Evolutionary conservation across 2,797 vertebrate genomes (phyloP), one percentile per base, ranked within the genome.

Genomic region (Pangasius djambal): DNA sequence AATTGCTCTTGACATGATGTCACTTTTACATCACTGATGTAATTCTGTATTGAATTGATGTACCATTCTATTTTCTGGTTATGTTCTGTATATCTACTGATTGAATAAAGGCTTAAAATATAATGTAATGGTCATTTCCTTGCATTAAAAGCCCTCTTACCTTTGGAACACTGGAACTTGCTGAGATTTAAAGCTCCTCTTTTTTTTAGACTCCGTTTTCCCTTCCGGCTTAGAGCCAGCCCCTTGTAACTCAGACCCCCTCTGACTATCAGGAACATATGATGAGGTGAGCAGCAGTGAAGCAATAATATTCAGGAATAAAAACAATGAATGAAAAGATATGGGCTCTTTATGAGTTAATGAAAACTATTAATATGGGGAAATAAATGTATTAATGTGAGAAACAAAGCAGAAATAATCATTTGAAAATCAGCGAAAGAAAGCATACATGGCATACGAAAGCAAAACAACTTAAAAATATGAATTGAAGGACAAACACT

Each of bases 151-250:
- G 87, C 87, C 50, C 89, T 94, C 98, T 99, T 98, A 99, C 98
- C 98, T 99, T 96, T 96, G 96, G 0, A 94, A 96, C 90, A 96
- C 96, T 95, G 96, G 96, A 94, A 94, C 95, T 94, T 96, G 94
- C 88, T 96, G 97, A 57, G 94, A 93, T 97, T 98, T 98, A 95
- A 96, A 95, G 95, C 98, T 97, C 97, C 97, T 99, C 96, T 95
- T 97, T 96, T 98, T 98, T 98, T 98, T 99, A 96, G 98, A 98
- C 97, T 98, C 98, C 97, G 97, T 98, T 97, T 97, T 98, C 97
- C 95, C 94, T 94, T 97, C 96, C 96, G 94, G 97, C 96, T 97
- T 98, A 94, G 94, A 94, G 92, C 93, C 93, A 95, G 96, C 96
- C 97, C 97, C 97, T 97, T 98, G 96, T 96, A 97, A 97, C 91